These are phyloP conservation scores for Reticulitermes speratus DNA, from an alignment of 1,140 invertebrate species.

Conservation along the genomic window DNA sequence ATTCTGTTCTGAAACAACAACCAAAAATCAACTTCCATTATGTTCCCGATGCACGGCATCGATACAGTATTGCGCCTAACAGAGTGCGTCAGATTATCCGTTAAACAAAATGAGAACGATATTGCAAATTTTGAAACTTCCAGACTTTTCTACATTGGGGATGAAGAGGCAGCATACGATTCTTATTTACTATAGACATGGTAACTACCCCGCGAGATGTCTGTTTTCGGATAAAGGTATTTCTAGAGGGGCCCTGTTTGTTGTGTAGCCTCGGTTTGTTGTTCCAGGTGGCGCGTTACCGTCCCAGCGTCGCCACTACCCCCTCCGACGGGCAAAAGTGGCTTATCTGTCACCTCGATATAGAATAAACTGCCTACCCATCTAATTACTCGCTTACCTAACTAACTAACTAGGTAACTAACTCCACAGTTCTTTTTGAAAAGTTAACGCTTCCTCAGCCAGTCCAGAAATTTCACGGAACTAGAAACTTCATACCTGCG, in stretches of 20 bases:
- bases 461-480: too few relatives aligned
- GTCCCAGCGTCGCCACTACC: neutral
- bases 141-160: neutral
- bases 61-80: too few relatives aligned
- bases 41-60: too few relatives aligned
- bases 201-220: neutral
- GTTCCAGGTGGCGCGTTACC: neutral
- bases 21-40: too few relatives aligned
- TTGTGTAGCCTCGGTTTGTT: conserved; percentile 18
- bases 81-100: neutral
- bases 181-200: neutral
- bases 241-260: conserved; percentile 6
- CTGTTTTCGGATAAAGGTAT: neutral
- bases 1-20: too few relatives aligned
- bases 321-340: neutral
- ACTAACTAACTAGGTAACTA: too few relatives aligned
- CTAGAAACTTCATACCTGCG: too few relatives aligned
- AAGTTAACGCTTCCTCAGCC: too few relatives aligned
- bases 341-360: too few relatives aligned
- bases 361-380: too few relatives aligned
- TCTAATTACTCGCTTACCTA: too few relatives aligned
- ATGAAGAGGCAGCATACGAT: neutral
- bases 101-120: neutral
- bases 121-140: neutral
- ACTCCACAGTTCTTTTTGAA: too few relatives aligned